These are phyloP conservation scores for Perca flavescens DNA, from an alignment of 2,113 vertebrate species.

Conservation along the genomic window DNA sequence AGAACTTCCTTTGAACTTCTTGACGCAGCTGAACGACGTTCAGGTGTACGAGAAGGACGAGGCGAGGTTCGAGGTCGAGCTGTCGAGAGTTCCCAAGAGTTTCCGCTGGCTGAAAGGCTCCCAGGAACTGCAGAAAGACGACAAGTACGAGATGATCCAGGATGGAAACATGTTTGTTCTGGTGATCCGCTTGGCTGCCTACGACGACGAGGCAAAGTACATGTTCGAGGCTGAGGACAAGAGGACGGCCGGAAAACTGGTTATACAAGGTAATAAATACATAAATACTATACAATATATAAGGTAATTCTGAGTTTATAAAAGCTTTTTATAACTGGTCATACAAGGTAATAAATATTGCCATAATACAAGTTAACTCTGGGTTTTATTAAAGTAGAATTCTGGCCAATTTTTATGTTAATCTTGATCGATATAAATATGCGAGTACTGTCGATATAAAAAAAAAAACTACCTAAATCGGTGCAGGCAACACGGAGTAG, in stretches of 20 bases:
- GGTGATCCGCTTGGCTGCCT: conserved; percentile 89
- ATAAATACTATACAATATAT: too few species aligned
- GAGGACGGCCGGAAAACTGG: conserved; percentile 89
- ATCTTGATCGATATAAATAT: too few species aligned
- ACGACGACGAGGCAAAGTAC: conserved; percentile 97
- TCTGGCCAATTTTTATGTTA: too few species aligned
- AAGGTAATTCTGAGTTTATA: too few species aligned
- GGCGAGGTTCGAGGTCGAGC: conserved; percentile 93
- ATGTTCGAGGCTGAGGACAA: conserved; percentile 98
- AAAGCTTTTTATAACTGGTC: too few species aligned
- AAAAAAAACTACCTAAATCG: too few species aligned
- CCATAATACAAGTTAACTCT: too few species aligned
- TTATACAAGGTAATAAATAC: conserved; percentile 90
- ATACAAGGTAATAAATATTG: too few species aligned
- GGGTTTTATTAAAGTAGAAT: too few species aligned
- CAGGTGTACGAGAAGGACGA: conserved; percentile 98
- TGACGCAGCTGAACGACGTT: conserved; percentile 90
- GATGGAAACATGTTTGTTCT: conserved; percentile 89
- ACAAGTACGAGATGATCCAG: conserved; percentile 88
- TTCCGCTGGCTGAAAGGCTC: conserved; percentile 96
- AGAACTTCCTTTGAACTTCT: conserved; percentile 96
- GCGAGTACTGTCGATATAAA: too few species aligned
- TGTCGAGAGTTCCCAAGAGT: conserved; percentile 92
- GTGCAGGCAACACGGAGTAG: too few species aligned
- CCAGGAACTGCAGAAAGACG: conserved; percentile 89